Evolutionary conservation across 2,797 vertebrate species (phyloP), one percentile per base, ranked within the genome.

Genomic region (Rachycentron canadum): DNA sequence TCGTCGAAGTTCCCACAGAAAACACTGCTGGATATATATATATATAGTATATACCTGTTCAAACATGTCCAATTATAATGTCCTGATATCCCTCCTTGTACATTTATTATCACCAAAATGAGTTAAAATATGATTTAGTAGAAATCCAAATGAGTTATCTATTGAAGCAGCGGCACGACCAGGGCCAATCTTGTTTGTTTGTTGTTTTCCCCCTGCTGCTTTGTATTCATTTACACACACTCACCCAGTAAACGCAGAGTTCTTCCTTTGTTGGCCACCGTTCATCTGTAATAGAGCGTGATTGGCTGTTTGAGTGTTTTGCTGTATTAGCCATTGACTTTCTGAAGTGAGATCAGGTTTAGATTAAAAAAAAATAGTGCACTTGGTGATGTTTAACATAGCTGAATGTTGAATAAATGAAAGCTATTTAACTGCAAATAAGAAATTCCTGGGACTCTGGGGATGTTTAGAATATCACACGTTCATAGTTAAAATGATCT

Each of bases 211-310:
- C 56, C 53, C n/a, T 19, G 70, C 78, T 85, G 78, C 67, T 78
- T 82, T 17, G 23, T 26, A 41, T 81, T 80, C 60, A 76, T 73
- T 80, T 65, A 34, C 57, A 64, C 67, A 43, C 72, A 67, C 66
- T 38, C 41, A 16, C 2, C 65, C 75, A 36, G 40, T 71, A 58
- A 75, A 89, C 80, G 34, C 57, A 61, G 56, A 45, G 36, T 74
- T 65, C 63, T 60, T 72, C 72, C 76, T 70, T 41, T 52, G 57
- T 78, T 89, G 82, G 74, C 76, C 50, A 69, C 57, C 73, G 76
- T 84, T 88, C 71, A 85, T 86, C 70, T 79, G 59, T 84, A 82
- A 86, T 86, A 80, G 78, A 82, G 74, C 79, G 69, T 68, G 60
- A 67, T 79, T 74, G 69, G 74, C 74, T 61, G 59, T 70, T 82